A percentile compares a stretch with the other conserved stretches of the same genome.
Evolutionary conservation across 2,797 vertebrate genomes (phyloP).

Genomic region (Pipistrellus nathusii): DNA sequence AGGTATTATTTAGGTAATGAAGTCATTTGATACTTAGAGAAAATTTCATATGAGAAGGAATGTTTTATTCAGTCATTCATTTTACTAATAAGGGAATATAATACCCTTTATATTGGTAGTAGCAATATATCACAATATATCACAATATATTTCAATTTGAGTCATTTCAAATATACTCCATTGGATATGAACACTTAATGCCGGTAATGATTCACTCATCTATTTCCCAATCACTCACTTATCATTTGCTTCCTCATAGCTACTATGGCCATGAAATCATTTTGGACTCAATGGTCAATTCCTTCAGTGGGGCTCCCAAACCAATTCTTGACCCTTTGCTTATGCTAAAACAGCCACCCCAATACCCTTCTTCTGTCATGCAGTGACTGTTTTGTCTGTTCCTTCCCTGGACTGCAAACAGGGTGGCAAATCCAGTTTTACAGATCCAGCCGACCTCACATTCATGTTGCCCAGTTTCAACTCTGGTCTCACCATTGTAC

Average conservation of each 20-base stretch:
- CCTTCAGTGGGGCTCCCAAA: neutral
- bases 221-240: neutral
- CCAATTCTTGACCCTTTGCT: neutral
- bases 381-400: neutral
- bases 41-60: neutral
- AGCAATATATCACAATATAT: neutral
- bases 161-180: neutral
- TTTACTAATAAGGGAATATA: conserved; percentile 35
- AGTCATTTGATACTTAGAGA: neutral
- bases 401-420: neutral
- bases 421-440: neutral
- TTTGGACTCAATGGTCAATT: neutral
- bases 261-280: neutral
- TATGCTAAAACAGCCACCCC: neutral
- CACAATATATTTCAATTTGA: conserved; percentile 28
- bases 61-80: conserved; percentile 32
- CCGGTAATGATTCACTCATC: neutral
- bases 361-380: neutral
- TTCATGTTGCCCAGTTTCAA: neutral
- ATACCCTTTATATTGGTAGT: neutral
- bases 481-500: neutral
- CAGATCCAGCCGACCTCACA: rapidly evolving
- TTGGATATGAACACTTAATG: neutral
- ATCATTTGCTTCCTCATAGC: neutral
- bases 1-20: conserved; percentile 42